These are phyloP conservation scores for Drosophila anomelani DNA, from an alignment of 2,888 invertebrate genomes.

Conservation along the genomic window DNA sequence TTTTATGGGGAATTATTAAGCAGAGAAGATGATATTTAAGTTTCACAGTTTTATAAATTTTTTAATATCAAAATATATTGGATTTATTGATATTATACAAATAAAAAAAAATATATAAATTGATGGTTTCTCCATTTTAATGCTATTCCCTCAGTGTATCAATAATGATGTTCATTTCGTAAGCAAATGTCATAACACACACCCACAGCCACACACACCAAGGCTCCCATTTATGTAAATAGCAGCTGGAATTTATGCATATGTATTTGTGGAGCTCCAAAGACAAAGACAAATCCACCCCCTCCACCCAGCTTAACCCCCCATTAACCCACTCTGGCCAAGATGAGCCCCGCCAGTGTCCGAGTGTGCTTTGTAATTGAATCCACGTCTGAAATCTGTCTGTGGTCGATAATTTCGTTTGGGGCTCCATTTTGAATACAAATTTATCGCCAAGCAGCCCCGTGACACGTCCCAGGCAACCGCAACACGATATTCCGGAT, in stretches of 20 bases:
- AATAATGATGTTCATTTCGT: slow-evolving; percentile 76
- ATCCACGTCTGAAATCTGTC: slow-evolving; percentile 79
- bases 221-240: slow-evolving; percentile 58
- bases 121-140: not conserved
- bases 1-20: too few relatives aligned
- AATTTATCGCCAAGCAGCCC: slow-evolving; percentile 49
- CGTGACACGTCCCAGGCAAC: slow-evolving; percentile 34
- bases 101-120: too few relatives aligned
- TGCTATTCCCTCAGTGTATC: slow-evolving; percentile 25
- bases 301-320: not conserved
- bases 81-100: not conserved
- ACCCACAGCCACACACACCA: slow-evolving; percentile 22
- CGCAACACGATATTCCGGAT: slow-evolving; percentile 34
- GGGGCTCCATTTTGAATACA: slow-evolving; percentile 71
- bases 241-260: slow-evolving; percentile 62
- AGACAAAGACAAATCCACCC: slow-evolving; percentile 45
- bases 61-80: too few relatives aligned
- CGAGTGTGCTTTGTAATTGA: slow-evolving; percentile 73
- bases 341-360: slow-evolving; percentile 28
- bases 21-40: too few relatives aligned
- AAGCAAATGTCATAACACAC: slow-evolving; percentile 73
- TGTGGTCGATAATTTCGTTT: slow-evolving; percentile 79
- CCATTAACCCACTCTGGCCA: not conserved
- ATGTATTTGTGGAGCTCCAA: slow-evolving; percentile 53
- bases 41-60: too few relatives aligned